Base-by-base conservation (phyloP, 1,140 invertebrate genomes). In the Hyles euphorbiae region DNA sequence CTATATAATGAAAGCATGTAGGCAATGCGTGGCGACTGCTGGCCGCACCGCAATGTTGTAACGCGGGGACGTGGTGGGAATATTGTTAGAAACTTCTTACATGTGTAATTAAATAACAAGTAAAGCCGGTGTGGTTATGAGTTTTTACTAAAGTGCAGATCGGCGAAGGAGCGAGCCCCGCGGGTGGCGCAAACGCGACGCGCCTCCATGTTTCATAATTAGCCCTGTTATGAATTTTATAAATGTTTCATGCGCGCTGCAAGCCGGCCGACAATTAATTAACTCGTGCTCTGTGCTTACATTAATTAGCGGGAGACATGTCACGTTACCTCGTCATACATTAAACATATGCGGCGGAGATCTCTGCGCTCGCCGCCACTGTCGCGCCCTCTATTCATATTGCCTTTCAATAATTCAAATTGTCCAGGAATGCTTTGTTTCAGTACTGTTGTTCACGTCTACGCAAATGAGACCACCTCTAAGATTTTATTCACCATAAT, bases 151-250 rank as follows among this genome's bases (percentile, higher is more conserved):
- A 64, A 58, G 66, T 60, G 43, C 34, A 61, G 59, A 61, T 57
- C 66, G 63, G 58, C 34, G 63, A 54, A 57, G 69, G 68, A 56
- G 50, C 64, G 65, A 60, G 51, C 76, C 70, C 78, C 68, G 81
- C 84, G 82, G 84, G 84, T 85, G 82, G 84, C 76, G 74, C 68
- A 73, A 70, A 70, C 64, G 68, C 46, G 65, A 67, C 63, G 65
- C 75, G 72, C 71, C 72, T 68, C 70, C 68, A 80, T 74, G 74
- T 68, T 78, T 82, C 77, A 83, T 83, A 83, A 82, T 87, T 85
- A 85, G 79, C 70, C 68, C 62, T 78, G 84, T 86, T 88, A 88
- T 88, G 81, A 88, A 82, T 85, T 82, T 71, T 79, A 87, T 88
- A 81, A 85, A 88, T 88, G 81, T 84, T 86, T 88, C 77, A 86